phyloP scores from a whole-genome alignment of 2,888 invertebrate species.

The Invenusta paracnida region DNA sequence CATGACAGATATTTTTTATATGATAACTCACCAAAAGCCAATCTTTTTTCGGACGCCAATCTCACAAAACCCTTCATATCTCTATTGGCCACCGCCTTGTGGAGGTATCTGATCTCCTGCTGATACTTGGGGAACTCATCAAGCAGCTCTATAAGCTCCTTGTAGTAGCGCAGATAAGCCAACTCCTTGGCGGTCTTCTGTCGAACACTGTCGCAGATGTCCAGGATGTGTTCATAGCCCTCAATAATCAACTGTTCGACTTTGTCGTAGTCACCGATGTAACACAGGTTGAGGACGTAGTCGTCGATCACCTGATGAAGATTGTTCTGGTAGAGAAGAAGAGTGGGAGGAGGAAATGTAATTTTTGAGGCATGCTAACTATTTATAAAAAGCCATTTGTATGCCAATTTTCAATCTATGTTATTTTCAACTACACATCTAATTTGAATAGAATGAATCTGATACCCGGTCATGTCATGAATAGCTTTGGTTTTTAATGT shows the following conservation, averaged over 20 bases:
- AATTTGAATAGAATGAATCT: too few relatives aligned
- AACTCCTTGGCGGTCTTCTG: conserved; percentile 41
- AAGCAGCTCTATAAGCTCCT: conserved; percentile 38
- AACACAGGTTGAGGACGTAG: conserved; percentile 46
- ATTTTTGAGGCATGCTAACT: too few relatives aligned
- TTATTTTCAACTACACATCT: too few relatives aligned
- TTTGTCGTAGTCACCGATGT: conserved; percentile 38
- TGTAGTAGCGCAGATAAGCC: conserved; percentile 40
- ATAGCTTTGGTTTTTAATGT: too few relatives aligned
- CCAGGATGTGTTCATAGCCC: conserved; percentile 41
- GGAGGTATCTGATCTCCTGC: conserved; percentile 35
- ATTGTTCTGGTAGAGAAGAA: neutral
- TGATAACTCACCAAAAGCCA: conserved; percentile 40
- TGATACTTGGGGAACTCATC: conserved; percentile 40
- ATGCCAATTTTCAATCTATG: too few relatives aligned
- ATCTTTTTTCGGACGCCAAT: conserved; percentile 39
- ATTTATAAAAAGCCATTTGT: too few relatives aligned
- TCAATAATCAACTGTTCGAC: conserved; percentile 43
- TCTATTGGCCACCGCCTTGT: conserved; percentile 6
- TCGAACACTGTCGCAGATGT: conserved; percentile 35
- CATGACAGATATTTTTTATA: too few relatives aligned
- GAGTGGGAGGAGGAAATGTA: too few relatives aligned
- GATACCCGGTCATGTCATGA: too few relatives aligned
- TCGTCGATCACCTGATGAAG: conserved; percentile 49
- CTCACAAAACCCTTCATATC: conserved; percentile 34